Percentiles rank a stretch among this genome's conserved stretches.
Conservation (phyloP, 2,113 vertebrate species). For the Capreolus pygargus region DNA sequence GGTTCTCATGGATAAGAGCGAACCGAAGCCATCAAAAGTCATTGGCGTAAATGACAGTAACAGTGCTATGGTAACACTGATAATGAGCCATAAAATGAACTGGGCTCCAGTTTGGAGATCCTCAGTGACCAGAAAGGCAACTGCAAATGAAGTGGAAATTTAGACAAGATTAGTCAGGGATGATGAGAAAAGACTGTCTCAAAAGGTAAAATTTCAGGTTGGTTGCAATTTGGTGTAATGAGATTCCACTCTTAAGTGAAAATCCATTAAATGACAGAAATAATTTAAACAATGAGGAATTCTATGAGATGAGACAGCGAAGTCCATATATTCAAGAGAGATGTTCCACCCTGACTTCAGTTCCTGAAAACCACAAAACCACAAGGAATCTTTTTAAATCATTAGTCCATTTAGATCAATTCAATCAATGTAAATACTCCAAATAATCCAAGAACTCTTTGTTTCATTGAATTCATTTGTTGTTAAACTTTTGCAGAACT, state of each 20-base stretch:
- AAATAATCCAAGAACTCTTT: background rate
- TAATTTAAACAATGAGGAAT: conserved; percentile 69
- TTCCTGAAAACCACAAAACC: conserved; percentile 2
- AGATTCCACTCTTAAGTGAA: conserved; percentile 61
- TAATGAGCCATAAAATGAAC: conserved; percentile 49
- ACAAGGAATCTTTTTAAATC: background rate
- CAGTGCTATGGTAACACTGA: background rate
- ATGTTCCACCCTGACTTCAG: background rate
- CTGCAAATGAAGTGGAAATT: conserved; percentile 65
- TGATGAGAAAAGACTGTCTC: conserved; percentile 52
- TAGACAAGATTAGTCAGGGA: conserved; percentile 36
- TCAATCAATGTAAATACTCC: background rate
- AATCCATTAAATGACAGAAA: conserved; percentile 59
- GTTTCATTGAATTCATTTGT: background rate
- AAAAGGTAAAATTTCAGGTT: conserved; percentile 57
- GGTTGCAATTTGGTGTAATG: conserved; percentile 58
- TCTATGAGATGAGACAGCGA: conserved; percentile 54
- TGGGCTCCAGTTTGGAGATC: conserved; percentile 23
- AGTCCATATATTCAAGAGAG: background rate
- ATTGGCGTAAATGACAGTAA: conserved; percentile 32
- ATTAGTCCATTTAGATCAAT: background rate
- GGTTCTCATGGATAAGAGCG: background rate
- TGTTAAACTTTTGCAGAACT: background rate
- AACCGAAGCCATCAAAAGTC: conserved; percentile 33
- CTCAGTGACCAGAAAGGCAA: conserved; percentile 37